Conservation (phyloP, 1,140 invertebrate genomes). For the Agrypnia vestita region DNA sequence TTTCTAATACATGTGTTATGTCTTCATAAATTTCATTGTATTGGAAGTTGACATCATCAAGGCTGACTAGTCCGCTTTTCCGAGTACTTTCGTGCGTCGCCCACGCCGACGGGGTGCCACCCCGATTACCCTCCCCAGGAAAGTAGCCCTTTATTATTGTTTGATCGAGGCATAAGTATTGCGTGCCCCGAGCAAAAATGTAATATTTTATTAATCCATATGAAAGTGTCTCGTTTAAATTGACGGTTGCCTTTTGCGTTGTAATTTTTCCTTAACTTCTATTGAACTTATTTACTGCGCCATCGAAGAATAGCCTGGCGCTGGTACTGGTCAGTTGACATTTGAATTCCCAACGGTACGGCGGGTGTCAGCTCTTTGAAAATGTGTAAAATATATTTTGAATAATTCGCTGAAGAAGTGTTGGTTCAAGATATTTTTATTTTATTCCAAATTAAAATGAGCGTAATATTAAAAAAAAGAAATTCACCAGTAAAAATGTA, state of each 20-base stretch:
- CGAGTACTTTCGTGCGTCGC: constrained; percentile 20
- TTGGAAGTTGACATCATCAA: constrained; percentile 25
- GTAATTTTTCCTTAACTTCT: background rate
- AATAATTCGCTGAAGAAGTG: too few relatives aligned
- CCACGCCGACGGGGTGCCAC: background rate
- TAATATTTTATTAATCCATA: background rate
- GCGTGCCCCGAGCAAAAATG: constrained; percentile 8
- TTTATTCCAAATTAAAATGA: too few relatives aligned
- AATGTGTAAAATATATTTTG: too few relatives aligned
- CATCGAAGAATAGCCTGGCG: background rate
- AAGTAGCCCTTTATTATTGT: constrained; percentile 31
- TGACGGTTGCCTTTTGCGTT: background rate
- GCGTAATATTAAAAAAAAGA: too few relatives aligned
- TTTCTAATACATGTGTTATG: background rate
- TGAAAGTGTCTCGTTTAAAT: background rate
- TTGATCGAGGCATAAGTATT: background rate
- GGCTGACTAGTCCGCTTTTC: constrained; percentile 32
- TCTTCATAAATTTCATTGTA: constrained; percentile 20
- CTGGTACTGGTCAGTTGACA: background rate
- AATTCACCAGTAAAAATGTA: too few relatives aligned
- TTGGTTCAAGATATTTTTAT: too few relatives aligned
- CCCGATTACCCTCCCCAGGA: constrained; percentile 9
- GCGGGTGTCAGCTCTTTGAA: too few relatives aligned
- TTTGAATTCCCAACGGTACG: too few relatives aligned
- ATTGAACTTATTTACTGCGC: background rate